phyloP scores from a whole-genome alignment of 2,888 invertebrate species.

The Neoaliturus tenellus region DNA sequence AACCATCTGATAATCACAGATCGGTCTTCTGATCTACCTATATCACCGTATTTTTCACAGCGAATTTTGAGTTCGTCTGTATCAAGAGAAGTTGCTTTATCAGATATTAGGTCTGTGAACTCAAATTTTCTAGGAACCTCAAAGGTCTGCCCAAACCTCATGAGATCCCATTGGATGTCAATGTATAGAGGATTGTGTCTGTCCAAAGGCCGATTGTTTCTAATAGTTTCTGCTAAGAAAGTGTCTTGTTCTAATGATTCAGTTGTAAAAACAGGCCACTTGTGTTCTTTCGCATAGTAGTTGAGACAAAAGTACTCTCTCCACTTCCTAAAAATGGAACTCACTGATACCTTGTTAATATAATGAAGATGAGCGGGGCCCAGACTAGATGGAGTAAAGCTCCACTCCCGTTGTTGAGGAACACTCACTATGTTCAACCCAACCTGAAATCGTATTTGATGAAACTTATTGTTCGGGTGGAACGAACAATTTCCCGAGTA shows the following conservation, averaged over 20 bases:
- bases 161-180: neutral
- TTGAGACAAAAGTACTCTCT: conserved; percentile 1
- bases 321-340: neutral
- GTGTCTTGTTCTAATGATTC: neutral
- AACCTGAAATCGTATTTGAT: too few relatives aligned
- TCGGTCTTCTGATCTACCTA: conserved; percentile 8
- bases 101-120: conserved; percentile 18
- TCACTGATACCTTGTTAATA: neutral
- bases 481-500: too few relatives aligned
- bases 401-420: too few relatives aligned
- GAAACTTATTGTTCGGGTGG: too few relatives aligned
- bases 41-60: conserved; percentile 8
- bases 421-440: too few relatives aligned
- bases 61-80: neutral
- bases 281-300: neutral
- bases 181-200: neutral
- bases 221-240: neutral
- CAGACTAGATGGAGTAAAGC: too few relatives aligned
- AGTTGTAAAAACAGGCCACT: neutral
- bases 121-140: conserved; percentile 15
- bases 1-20: conserved; percentile 26
- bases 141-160: neutral
- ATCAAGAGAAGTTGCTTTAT: conserved; percentile 22
- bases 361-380: neutral
- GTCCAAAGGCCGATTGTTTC: neutral